Base-by-base conservation (phyloP, 2,797 vertebrate species). In the Lepilemur ruficaudatus region DNA sequence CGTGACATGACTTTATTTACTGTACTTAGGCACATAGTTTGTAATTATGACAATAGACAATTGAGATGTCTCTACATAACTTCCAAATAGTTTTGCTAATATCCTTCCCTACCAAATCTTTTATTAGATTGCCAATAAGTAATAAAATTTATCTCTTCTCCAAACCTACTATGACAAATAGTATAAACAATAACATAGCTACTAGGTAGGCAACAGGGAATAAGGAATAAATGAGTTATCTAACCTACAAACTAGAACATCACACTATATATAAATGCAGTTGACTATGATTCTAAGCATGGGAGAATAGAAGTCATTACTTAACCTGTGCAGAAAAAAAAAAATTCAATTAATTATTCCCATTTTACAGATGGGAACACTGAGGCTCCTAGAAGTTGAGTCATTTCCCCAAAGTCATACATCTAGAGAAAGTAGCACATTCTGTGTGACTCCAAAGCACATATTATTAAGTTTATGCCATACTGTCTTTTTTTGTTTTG, bases 71-170 rank as follows among this genome's bases (percentile, higher is more conserved):
- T 90, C 59, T 78, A 72, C 32, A 43, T 43, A 90, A 57, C 17
- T 57, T 96, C 57, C 46, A 91, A 17, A 63, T 57, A 8, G 7
- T 88, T 85, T 90, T 80, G 52, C 23, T 61, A 14, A 55, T 85
- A 59, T 72, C 43, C 30, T 86, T 90, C 22, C n/a, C 38, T 82
- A 52, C 48, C 59, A 87, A 28, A 88, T 80, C 18, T 90, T 73
- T 91, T 70, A 69, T 84, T 85, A 76, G 14, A 92, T 82, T 92
- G 50, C 85, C 48, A 65, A 18, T 93, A 86, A 95, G 13, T 89
- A 76, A 76, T 30, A 67, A 46, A 89, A 93, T 73, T 69, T 7
- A 83, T n/a, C 70, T 89, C 61, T 90, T 25, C 38, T 90, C 41
- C 46, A 96, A 67, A 76, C 25, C 41, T 61, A 35, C 63, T 25